Conservation (phyloP, 1,140 invertebrate species). For the Nymphalis io region DNA sequence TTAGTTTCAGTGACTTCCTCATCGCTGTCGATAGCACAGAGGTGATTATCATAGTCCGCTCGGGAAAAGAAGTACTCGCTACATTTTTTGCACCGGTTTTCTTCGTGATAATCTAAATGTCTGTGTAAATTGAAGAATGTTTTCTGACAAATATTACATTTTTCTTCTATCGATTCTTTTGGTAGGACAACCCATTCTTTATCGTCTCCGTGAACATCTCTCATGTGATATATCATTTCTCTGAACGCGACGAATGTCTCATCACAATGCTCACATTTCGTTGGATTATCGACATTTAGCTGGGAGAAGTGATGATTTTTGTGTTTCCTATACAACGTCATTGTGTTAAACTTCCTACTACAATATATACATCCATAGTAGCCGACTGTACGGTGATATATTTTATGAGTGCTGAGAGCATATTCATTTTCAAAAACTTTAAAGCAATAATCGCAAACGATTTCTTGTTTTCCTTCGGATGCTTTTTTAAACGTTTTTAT, state of each 20-base stretch:
- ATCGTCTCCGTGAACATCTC: constrained; percentile 69
- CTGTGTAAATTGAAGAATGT: constrained; percentile 71
- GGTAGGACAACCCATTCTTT: constrained; percentile 73
- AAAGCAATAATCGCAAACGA: constrained; percentile 78
- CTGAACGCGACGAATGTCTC: constrained; percentile 73
- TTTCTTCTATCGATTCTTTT: constrained; percentile 67
- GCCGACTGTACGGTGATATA: constrained; percentile 69
- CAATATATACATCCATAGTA: constrained; percentile 77
- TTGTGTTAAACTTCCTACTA: constrained; percentile 67
- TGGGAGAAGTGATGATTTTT: constrained; percentile 71
- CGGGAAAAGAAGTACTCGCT: constrained; percentile 74
- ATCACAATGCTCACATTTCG: constrained; percentile 75
- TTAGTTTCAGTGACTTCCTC: constrained; percentile 50
- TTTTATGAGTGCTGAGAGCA: constrained; percentile 65
- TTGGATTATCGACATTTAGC: constrained; percentile 70
- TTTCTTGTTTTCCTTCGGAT: constrained; percentile 52
- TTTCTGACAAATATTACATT: constrained; percentile 75
- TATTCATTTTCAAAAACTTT: constrained; percentile 73
- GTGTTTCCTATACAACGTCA: constrained; percentile 69
- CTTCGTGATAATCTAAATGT: constrained; percentile 76
- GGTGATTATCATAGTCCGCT: constrained; percentile 66
- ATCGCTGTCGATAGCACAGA: constrained; percentile 74
- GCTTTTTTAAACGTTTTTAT: constrained; percentile 58
- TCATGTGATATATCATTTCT: constrained; percentile 75
- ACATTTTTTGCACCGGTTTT: constrained; percentile 78